A percentile compares a stretch with the other conserved stretches of the same genome.
phyloP scores from a whole-genome alignment of 2,888 invertebrate species.

The Blastobasis lacticolella region DNA sequence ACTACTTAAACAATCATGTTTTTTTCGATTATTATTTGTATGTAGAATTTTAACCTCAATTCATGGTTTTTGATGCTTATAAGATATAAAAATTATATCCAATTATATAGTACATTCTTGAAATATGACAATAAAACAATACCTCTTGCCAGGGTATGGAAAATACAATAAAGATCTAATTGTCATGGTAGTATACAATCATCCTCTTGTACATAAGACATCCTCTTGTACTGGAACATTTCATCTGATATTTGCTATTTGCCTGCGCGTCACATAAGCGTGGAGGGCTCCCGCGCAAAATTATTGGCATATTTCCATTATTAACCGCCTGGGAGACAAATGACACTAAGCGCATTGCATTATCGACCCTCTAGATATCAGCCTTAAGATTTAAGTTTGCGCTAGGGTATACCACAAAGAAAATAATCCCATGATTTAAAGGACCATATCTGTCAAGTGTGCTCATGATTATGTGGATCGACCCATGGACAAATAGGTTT shows the following conservation, averaged over 20 bases:
- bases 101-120: too few relatives aligned
- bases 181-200: too few relatives aligned
- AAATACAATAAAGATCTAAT: too few relatives aligned
- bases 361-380: slow-evolving; percentile 15
- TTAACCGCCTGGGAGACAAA: slow-evolving; percentile 31
- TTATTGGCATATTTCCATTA: slow-evolving; percentile 36
- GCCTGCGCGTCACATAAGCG: slow-evolving; percentile 19
- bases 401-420: slow-evolving; percentile 34
- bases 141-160: too few relatives aligned
- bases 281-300: slow-evolving; percentile 45
- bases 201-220: too few relatives aligned
- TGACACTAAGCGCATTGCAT: slow-evolving; percentile 9
- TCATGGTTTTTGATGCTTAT: too few relatives aligned
- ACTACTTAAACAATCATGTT: background rate
- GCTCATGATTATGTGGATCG: slow-evolving; percentile 56
- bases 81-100: too few relatives aligned
- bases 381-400: slow-evolving; percentile 15
- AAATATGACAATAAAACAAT: too few relatives aligned
- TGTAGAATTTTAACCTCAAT: too few relatives aligned
- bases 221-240: too few relatives aligned
- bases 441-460: slow-evolving; percentile 55
- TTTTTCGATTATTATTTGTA: background rate
- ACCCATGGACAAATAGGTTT: slow-evolving; percentile 66
- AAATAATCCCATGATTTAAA: slow-evolving; percentile 59
- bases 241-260: too few relatives aligned